Base-by-base conservation (phyloP, 2,797 vertebrate genomes). In the Aythya fuligula region DNA sequence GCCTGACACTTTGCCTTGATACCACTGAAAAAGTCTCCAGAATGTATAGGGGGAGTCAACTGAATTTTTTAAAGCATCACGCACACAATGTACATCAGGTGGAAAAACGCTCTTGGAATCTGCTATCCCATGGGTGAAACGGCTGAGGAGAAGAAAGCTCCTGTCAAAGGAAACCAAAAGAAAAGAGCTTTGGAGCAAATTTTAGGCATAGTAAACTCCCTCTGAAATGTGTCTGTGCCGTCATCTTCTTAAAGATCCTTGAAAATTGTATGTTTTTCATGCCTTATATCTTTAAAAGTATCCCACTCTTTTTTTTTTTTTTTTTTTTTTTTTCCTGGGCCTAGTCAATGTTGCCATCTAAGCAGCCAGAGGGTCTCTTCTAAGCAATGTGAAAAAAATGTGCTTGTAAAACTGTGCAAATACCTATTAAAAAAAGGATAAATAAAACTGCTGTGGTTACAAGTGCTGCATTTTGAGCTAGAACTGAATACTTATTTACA, bases 401-500 rank as follows among this genome's bases (percentile, higher is more conserved):
- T 22, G 32, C 49, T 89, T 76, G 32, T 73, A 95, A 87, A 89
- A 78, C 51, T 38, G 22, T 39, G 61, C 32, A 73, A 88, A 90
- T 87, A 87, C 60, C 49, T 91, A 16, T 56, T 90, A 21, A 14
- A 30, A 30, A 21, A 89, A 86, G 78, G 47, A 49, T 25, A 94
- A 70, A 25, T 27, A 56, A 69, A 87, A 39, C 20, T 53, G 17
- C 32, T 82, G 73, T 60, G 53, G 58, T 71, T 53, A 73, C 7
- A 24, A 80, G 25, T 51, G 77, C 86, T 94, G 87, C 39, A 76
- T 91, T 96, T 79, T 90, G 60, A 88, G 88, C 84, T 10, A 66
- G 71, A 88, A 49, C 60, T 94, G 91, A 86, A 79, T 82, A 77
- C 90, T 94, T 90, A 81, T 89, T 94, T 95, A 96, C 80, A 60